Evolutionary conservation across 2,797 vertebrate species (phyloP).

Genomic region (Halcyon badia): DNA sequence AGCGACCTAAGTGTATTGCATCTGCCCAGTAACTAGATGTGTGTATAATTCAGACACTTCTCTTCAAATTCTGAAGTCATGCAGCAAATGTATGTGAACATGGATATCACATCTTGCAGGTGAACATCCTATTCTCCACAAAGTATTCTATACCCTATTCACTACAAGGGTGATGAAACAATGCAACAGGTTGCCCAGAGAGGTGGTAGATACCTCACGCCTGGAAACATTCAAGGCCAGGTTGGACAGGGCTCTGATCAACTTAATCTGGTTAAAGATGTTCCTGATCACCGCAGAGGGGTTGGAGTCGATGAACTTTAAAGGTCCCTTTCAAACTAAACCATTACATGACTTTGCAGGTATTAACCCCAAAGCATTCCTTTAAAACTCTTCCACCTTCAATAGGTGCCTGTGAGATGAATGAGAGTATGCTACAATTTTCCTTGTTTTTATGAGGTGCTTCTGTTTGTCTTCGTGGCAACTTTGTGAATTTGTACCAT

Average conservation of each 20-base stretch:
- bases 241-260: neutral
- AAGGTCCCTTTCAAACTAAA: neutral
- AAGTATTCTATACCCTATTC: neutral
- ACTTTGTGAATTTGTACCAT: conserved; percentile 21
- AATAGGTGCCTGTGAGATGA: neutral
- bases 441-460: neutral
- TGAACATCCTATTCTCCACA: neutral
- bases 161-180: neutral
- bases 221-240: neutral
- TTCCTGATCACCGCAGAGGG: neutral
- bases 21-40: neutral
- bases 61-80: neutral
- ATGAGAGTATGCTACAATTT: neutral
- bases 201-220: neutral
- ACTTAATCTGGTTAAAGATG: neutral
- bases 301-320: neutral
- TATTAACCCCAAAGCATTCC: neutral
- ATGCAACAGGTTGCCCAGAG: neutral
- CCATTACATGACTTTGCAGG: neutral
- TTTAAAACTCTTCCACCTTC: neutral
- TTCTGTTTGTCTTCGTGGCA: neutral
- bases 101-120: neutral
- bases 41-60: neutral
- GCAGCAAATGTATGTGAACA: neutral
- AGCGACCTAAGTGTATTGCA: neutral